phyloP scores from a whole-genome alignment of 1,140 invertebrate species.

The Diprion similis region DNA sequence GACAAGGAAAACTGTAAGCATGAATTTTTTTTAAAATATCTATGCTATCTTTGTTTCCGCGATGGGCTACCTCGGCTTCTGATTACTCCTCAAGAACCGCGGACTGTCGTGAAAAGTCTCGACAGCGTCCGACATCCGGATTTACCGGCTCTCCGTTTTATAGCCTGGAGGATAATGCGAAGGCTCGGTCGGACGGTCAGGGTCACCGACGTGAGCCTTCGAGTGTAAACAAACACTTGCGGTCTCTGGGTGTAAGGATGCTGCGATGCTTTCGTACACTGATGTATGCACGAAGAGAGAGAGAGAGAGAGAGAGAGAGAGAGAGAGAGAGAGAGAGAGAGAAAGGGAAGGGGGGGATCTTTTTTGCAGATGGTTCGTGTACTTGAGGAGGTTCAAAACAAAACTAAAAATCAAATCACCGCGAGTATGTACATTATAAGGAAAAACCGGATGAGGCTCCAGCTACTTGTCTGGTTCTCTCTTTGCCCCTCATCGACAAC shows the following conservation, averaged over 20 bases:
- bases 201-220: not conserved
- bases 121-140: not conserved
- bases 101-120: not conserved
- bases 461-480: not conserved
- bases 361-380: not conserved
- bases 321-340: not conserved
- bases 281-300: too few species aligned
- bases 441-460: not conserved
- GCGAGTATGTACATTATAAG: not conserved
- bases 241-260: not conserved
- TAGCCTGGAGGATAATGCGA: not conserved
- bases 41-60: not conserved
- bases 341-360: slow-evolving; percentile 2
- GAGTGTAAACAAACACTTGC: not conserved
- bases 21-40: slow-evolving; percentile 25
- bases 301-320: too few species aligned
- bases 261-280: too few species aligned
- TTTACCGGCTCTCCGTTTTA: not conserved
- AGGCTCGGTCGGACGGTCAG: not conserved
- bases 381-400: not conserved
- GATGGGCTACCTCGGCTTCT: too few species aligned
- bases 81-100: not conserved
- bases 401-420: not conserved
- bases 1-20: slow-evolving; percentile 76
- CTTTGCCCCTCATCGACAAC: not conserved